Base-by-base conservation (phyloP, 2,797 vertebrate species). In the Sebastes minor region DNA sequence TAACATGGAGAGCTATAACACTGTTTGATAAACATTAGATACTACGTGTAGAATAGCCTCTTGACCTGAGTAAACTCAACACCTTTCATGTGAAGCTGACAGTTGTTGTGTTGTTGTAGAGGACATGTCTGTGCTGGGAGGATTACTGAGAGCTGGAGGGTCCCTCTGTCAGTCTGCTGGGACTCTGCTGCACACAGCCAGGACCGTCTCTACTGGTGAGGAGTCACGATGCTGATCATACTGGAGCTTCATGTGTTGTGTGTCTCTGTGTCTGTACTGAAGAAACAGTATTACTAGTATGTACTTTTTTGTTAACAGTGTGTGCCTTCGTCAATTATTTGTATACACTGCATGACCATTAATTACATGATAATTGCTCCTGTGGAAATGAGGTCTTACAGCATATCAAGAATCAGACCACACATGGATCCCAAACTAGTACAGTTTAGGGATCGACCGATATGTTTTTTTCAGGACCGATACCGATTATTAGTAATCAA, bases 161-260 rank as follows among this genome's bases (percentile, higher is more conserved):
- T 88, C 93, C 22, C 64, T 94, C 28, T 92, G 91, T 79, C 92
- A 86, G 13, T 85, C 91, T 61, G 88, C 94, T 6, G 79, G 89
- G 60, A 79, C 84, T 25, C 68, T 94, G 75, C 82, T 92, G 3
- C 71, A 81, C 55, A 63, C 91, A 8, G 81, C 78, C 25, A 92
- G 91, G 71, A 68, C 66, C 46, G 52, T 96, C 10, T 93, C 89
- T 20, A 94, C 94, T 28, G 93, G 95, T 95, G 76, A 83, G 89
- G 18, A 7, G 62, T 2, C 2, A 20, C 11, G 52, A 10, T 22
- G 20, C 6, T 25, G 6, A 0, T 2, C 12, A 38, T 14, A 38
- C 35, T 38, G 35, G 35, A 38, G 35, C 5, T 14, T 38, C 4
- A 38, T 38, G 12, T 35, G 35, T 38, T 13, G 35, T 38, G 35